Conservation (phyloP, 2,113 vertebrate species). For the Tympanuchus pallidicinctus region DNA sequence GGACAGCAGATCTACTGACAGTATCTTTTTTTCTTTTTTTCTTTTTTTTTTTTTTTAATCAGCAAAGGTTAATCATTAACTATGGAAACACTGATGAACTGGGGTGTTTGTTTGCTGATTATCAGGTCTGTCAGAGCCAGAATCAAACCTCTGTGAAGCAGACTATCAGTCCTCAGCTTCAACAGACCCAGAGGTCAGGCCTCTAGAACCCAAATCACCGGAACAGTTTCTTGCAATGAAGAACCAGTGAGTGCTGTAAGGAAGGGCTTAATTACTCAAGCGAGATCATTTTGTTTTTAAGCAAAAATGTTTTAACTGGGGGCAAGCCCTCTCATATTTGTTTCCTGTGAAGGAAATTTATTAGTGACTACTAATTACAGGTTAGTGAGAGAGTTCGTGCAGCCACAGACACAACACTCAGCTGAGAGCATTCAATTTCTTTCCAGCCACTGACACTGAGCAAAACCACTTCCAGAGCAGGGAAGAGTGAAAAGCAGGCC, state of each 20-base stretch:
- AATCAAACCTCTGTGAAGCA: conserved; percentile 27
- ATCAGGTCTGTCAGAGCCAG: conserved; percentile 18
- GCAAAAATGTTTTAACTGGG: conserved; percentile 43
- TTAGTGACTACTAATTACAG: not conserved
- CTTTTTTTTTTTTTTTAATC: not conserved
- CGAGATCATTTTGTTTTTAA: not conserved
- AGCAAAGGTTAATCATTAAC: conserved; percentile 60
- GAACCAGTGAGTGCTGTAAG: not conserved
- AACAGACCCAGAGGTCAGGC: conserved; percentile 45
- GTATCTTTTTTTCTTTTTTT: conserved; percentile 7
- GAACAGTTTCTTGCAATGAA: not conserved
- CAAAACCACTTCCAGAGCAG: not conserved
- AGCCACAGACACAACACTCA: not conserved
- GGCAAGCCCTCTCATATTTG: conserved; percentile 14
- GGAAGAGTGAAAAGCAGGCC: not conserved
- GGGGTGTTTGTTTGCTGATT: conserved; percentile 37
- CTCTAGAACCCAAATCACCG: conserved; percentile 30
- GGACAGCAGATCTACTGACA: not conserved
- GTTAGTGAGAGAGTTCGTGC: not conserved
- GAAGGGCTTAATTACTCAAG: conserved; percentile 20
- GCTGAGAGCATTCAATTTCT: not conserved
- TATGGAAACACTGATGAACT: not conserved
- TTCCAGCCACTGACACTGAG: not conserved
- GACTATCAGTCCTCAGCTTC: conserved; percentile 42
- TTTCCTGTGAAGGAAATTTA: conserved; percentile 14